A percentile compares a stretch with the other conserved stretches of the same genome.
These are phyloP conservation scores for Galemys pyrenaicus DNA, from an alignment of 2,113 vertebrate species.

Conservation along the genomic window DNA sequence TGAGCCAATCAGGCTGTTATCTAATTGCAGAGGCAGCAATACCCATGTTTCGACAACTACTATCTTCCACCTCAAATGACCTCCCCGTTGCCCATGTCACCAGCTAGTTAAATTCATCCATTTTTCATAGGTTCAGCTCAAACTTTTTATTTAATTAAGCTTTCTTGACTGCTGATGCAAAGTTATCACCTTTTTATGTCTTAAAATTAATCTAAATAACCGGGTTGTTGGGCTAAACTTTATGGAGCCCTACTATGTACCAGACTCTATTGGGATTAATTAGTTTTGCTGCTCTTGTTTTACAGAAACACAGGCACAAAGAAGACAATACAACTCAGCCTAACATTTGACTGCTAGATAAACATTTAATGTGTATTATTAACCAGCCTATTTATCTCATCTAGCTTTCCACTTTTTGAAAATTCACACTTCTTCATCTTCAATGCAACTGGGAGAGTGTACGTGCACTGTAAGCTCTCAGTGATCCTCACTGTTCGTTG, in stretches of 20 bases:
- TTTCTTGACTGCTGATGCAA: not conserved
- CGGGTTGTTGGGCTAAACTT: not conserved
- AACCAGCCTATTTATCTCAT: not conserved
- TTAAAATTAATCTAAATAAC: not conserved
- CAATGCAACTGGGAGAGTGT: not conserved
- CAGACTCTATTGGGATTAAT: not conserved
- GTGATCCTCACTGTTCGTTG: not conserved
- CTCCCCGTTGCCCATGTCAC: not conserved
- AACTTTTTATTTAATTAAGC: not conserved
- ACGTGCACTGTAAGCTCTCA: not conserved
- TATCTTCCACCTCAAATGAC: not conserved
- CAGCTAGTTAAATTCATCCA: not conserved
- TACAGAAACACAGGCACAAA: not conserved
- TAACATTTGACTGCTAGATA: not conserved
- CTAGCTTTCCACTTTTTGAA: not conserved
- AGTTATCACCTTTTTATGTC: not conserved
- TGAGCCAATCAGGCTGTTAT: not conserved
- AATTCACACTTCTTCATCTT: not conserved
- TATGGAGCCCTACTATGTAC: not conserved
- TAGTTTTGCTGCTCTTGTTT: not conserved
- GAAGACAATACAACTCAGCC: not conserved
- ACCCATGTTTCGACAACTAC: not conserved
- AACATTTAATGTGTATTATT: not conserved
- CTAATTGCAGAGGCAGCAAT: not conserved
- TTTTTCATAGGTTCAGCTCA: not conserved